These are phyloP conservation scores for Drosophila dives DNA, from an alignment of 2,888 invertebrate genomes.

Conservation along the genomic window DNA sequence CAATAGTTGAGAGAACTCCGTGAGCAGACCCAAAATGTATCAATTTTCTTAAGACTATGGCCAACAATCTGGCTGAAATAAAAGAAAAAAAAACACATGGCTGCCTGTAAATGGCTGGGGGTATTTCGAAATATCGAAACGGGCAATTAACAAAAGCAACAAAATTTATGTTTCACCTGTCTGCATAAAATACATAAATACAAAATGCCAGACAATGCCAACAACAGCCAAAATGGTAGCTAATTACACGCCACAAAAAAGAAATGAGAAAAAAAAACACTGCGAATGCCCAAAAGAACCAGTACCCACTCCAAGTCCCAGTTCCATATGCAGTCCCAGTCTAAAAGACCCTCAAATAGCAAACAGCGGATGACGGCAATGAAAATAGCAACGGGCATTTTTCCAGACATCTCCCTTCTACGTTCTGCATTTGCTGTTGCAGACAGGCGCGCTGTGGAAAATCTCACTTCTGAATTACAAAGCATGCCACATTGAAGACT, in stretches of 20 bases:
- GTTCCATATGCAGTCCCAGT: conserved; percentile 13
- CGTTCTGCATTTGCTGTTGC: conserved; percentile 45
- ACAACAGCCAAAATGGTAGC: conserved; percentile 63
- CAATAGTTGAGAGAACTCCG: conserved; percentile 47
- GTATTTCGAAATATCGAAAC: conserved; percentile 63
- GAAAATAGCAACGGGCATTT: conserved; percentile 73
- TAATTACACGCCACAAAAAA: conserved; percentile 74
- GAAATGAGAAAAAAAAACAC: conserved; percentile 14
- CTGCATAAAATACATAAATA: conserved; percentile 71
- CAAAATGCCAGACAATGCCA: conserved; percentile 68
- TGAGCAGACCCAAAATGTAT: conserved; percentile 53
- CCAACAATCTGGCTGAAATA: conserved; percentile 44
- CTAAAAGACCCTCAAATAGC: conserved; percentile 35
- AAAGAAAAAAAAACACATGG: conserved; percentile 44
- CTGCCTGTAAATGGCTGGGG: conserved; percentile 14
- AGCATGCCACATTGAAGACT: conserved; percentile 57
- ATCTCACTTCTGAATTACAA: conserved; percentile 83
- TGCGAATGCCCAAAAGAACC: conserved; percentile 38
- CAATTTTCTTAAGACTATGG: conserved; percentile 45
- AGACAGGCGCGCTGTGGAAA: conserved; percentile 79
- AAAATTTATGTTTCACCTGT: conserved; percentile 83
- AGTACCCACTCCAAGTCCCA: conserved; percentile 15
- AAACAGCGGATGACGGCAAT: conserved; percentile 58
- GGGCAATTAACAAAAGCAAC: conserved; percentile 74
- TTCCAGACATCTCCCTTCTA: conserved; percentile 55